Base-by-base conservation (phyloP, 2,888 invertebrate genomes). In the Drymonia ruficornis region DNA sequence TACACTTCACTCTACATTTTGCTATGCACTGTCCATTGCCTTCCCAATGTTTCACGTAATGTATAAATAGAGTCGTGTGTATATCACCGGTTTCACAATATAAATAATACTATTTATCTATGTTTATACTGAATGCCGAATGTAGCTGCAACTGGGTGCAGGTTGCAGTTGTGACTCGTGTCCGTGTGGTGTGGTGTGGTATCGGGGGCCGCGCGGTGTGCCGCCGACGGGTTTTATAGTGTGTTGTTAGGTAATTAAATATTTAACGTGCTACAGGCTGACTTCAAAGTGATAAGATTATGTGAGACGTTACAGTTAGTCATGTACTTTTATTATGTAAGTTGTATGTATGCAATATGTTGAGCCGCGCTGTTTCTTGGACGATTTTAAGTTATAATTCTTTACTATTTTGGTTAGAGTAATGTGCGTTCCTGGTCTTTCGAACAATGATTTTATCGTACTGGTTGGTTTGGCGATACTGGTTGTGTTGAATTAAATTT, bases 261-360 rank as follows among this genome's bases (percentile, higher is more conserved):
- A 46, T 46, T 46, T 46, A 29, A 29, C 15, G 46, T 46, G 16
- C 29, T 23, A 6, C 23, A 19, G n/a, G 18, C 12, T 44, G 44
- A 42, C 42, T 36, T 36, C n/a, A 1, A 36, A 36, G n/a, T 40
- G 40, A 43, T 43, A 43, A 43, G 43, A 43, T 19, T 19, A 18
- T 18, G 42, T 18, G 42, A 18, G 45, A 5, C 46, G 29, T 46
- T 46, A n/a, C 15, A 44, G 43, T 43, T 16, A 19, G 13, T 43
- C 16, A 40, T 16, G 16, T 16, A 9, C 40, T 12, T 43, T 19
- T 0, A 19, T 19, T 43, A 43, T 43, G 43, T 23, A 43, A 12
- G 19, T 16, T 15, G 16, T 4, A 11, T 11, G 40, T 2, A 40
- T 13, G 1, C 36, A 36, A 11, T 13, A 36, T 11, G 9, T 8